Conservation (phyloP, 2,113 vertebrate species). For the Calidris pygmaea region DNA sequence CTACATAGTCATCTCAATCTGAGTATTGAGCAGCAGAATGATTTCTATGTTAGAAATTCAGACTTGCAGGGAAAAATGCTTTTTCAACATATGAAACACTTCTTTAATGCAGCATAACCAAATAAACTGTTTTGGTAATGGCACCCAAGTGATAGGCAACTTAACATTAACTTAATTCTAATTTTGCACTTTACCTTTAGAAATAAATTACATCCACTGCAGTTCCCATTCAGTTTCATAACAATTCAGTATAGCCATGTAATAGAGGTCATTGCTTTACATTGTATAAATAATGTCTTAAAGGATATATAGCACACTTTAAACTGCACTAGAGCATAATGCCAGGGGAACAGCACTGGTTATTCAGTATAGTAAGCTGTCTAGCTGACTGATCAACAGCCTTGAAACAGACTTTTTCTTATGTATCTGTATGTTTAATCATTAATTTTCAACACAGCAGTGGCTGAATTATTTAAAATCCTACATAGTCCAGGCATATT, state of each 20-base stretch:
- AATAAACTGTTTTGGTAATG: neutral
- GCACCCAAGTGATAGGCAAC: neutral
- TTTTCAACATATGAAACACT: neutral
- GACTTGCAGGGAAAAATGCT: neutral
- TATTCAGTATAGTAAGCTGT: neutral
- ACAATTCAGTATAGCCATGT: neutral
- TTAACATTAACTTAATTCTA: neutral
- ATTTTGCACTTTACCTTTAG: neutral
- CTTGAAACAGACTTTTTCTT: neutral
- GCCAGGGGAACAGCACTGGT: neutral
- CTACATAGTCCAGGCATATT: neutral
- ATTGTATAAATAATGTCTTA: neutral
- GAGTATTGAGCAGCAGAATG: neutral
- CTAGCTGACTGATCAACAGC: neutral
- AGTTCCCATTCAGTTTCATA: neutral
- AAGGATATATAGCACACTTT: neutral
- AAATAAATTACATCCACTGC: neutral
- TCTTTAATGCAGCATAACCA: neutral
- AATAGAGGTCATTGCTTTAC: neutral
- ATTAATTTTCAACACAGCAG: neutral
- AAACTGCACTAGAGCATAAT: neutral
- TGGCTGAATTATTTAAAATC: neutral
- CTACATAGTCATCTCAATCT: neutral
- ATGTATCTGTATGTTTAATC: neutral
- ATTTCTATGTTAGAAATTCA: neutral